These are phyloP conservation scores for Microtus oregoni DNA, from an alignment of 2,113 vertebrate species.

Conservation along the genomic window DNA sequence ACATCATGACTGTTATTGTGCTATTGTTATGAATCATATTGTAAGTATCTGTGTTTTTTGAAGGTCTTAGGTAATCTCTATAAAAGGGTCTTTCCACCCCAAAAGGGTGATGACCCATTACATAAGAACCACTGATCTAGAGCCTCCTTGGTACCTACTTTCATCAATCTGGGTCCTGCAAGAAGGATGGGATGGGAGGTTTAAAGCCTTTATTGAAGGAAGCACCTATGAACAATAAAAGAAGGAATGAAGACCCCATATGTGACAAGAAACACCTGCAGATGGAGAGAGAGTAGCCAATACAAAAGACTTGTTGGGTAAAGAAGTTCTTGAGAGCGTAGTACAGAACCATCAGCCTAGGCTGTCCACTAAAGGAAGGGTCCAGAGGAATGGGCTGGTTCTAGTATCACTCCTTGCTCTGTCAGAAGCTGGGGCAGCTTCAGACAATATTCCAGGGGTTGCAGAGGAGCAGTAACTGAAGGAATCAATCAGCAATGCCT, in stretches of 20 bases:
- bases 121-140: background rate
- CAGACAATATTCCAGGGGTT: accelerated
- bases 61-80: background rate
- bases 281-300: background rate
- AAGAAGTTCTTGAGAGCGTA: background rate
- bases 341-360: background rate
- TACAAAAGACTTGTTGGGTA: background rate
- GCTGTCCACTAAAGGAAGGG: background rate
- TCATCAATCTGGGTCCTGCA: too few relatives aligned
- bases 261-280: background rate
- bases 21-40: background rate
- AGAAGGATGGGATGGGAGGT: background rate
- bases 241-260: too few relatives aligned
- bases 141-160: accelerated
- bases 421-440: background rate
- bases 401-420: background rate
- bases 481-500: too few relatives aligned
- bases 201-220: background rate
- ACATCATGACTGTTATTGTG: background rate
- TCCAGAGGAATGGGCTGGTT: background rate
- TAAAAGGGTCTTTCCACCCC: background rate
- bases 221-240: background rate
- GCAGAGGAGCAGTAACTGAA: background rate
- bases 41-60: background rate
- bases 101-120: background rate